Conservation (phyloP, 2,888 invertebrate genomes). For the Adela reaumurella region DNA sequence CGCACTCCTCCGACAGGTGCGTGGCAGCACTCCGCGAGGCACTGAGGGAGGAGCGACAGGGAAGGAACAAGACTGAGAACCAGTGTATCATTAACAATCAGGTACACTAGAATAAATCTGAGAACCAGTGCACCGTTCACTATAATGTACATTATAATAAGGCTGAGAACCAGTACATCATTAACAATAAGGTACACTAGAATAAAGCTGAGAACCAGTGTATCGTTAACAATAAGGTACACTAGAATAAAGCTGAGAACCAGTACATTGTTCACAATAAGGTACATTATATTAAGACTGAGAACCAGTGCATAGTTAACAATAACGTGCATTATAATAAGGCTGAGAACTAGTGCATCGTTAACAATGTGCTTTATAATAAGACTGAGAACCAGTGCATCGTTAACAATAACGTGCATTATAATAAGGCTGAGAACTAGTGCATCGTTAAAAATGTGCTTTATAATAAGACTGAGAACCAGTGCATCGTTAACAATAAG, state of each 20-base stretch:
- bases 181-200: conserved; percentile 10
- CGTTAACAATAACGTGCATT: conserved; percentile 6
- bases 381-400: conserved; percentile 24
- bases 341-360: background rate
- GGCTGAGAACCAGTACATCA: background rate
- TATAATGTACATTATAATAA: too few relatives aligned
- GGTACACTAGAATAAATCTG: conserved; percentile 22
- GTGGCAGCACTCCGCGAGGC: conserved; percentile 34
- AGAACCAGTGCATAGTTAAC: conserved; percentile 19
- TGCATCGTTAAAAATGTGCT: background rate
- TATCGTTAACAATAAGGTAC: conserved; percentile 7
- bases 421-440: background rate
- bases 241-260: background rate
- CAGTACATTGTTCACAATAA: background rate
- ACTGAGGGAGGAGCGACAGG: conserved; percentile 29
- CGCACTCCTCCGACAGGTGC: conserved; percentile 26
- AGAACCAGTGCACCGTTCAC: conserved; percentile 19
- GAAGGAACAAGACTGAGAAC: conserved; percentile 26
- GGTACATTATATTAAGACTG: conserved; percentile 22
- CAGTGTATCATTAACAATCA: conserved; percentile 15
- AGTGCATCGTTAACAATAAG: too few relatives aligned
- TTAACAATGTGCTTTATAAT: conserved; percentile 15
- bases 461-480: too few relatives aligned
- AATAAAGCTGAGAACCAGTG: conserved; percentile 27
- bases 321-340: background rate